Evolutionary conservation across 1,140 invertebrate genomes (phyloP), one percentile per base, ranked within the genome.

Genomic region (Calosoma granatense): DNA sequence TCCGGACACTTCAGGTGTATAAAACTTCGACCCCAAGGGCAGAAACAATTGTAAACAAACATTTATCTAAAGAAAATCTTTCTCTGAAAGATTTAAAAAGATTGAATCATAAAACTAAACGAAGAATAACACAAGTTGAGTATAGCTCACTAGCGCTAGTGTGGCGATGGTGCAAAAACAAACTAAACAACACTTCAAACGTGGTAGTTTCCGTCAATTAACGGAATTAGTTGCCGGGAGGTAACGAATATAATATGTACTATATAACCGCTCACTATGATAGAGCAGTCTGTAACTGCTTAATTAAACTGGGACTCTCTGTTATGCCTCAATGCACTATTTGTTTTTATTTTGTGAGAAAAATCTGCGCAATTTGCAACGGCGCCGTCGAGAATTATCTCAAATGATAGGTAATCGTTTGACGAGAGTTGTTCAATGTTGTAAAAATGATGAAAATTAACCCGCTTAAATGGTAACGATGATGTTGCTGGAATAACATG

Each of bases 111-210:
- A n/a, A n/a, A n/a, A n/a, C n/a, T n/a, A n/a, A n/a, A n/a, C n/a
- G n/a, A n/a, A n/a, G n/a, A n/a, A n/a, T n/a, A n/a, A n/a, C n/a
- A n/a, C n/a, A n/a, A n/a, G n/a, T n/a, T n/a, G n/a, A n/a, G n/a
- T n/a, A n/a, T n/a, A n/a, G n/a, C 26, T 9, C 26, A 47, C 41
- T 47, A 47, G 17, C 41, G 15, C 41, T 47, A 12, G 9, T 4
- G 17, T 17, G 6, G 14, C 14, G 26, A 14, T 30, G 26, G 26
- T 14, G 26, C 14, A 30, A 30, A 30, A 30, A 30, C 14, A 14
- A 30, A 30, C 26, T 30, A 30, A 30, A 30, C 26, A 30, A 30
- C 26, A 47, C 41, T 47, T 47, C 41, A 47, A 47, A 47, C 41
- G 41, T 17, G 15, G 41, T 47, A 47, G 41, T 47, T 47, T 17